Percentiles rank a stretch among this genome's conserved stretches.
phyloP scores from a whole-genome alignment of 2,888 invertebrate species.

The Nymphalis c-album region DNA sequence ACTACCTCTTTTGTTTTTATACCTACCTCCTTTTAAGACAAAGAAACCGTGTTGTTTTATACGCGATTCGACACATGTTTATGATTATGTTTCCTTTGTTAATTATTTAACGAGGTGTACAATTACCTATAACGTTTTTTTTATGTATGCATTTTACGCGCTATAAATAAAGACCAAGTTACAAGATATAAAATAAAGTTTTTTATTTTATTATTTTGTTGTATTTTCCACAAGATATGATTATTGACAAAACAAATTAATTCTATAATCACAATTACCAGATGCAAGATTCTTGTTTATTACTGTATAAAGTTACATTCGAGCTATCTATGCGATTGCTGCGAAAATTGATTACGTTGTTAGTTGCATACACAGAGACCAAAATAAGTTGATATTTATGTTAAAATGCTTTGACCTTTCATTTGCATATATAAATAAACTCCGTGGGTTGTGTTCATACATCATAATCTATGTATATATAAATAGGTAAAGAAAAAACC shows the following conservation, averaged over 20 bases:
- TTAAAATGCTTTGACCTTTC: not conserved
- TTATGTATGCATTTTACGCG: not conserved
- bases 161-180: not conserved
- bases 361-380: not conserved
- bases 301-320: not conserved
- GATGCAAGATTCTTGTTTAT: not conserved
- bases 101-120: slow-evolving; percentile 20
- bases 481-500: too few relatives aligned
- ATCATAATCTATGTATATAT: too few relatives aligned
- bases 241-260: not conserved
- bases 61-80: slow-evolving; percentile 22
- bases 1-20: slow-evolving; percentile 29
- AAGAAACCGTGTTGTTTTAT: slow-evolving; percentile 20
- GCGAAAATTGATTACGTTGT: not conserved
- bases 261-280: not conserved
- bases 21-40: slow-evolving; percentile 19
- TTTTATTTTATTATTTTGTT: not conserved
- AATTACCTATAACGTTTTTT: not conserved
- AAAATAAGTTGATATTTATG: not conserved
- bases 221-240: too few relatives aligned
- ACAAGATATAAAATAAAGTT: not conserved
- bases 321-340: not conserved
- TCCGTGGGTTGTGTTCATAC: too few relatives aligned
- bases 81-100: slow-evolving; percentile 23
- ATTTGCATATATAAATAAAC: not conserved